Evolutionary conservation across 1,140 invertebrate genomes (phyloP).

Genomic region (Tigriopus japonicus): DNA sequence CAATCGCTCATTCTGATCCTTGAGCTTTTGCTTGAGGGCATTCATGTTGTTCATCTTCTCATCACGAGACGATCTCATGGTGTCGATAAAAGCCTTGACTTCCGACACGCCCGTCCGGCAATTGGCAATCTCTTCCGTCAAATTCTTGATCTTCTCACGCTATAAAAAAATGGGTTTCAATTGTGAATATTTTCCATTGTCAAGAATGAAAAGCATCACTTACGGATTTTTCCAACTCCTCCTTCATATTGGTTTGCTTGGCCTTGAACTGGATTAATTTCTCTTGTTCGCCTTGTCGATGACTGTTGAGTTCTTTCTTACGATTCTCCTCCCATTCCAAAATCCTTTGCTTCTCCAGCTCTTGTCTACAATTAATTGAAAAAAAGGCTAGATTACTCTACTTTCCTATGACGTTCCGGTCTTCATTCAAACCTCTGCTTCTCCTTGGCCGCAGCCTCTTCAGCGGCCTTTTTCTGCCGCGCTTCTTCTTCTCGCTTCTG

Average conservation of each 20-base stretch:
- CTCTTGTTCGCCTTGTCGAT: constrained; percentile 75
- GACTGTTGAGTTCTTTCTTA: constrained; percentile 48
- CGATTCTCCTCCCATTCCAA: constrained; percentile 8
- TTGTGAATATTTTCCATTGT: constrained; percentile 8
- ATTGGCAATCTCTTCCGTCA: constrained; percentile 68
- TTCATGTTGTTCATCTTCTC: constrained; percentile 72
- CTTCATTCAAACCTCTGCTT: constrained; percentile 10
- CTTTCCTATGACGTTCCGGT: too few relatives aligned
- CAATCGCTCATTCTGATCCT: constrained; percentile 56
- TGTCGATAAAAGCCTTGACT: constrained; percentile 86
- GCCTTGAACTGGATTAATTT: constrained; percentile 71
- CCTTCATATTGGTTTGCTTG: constrained; percentile 62
- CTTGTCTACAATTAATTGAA: constrained; percentile 10
- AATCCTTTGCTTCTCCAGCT: constrained; percentile 7
- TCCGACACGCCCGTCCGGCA: constrained; percentile 70
- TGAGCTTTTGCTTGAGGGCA: constrained; percentile 56
- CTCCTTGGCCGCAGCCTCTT: constrained; percentile 34
- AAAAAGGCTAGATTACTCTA: not conserved
- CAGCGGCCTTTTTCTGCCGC: constrained; percentile 52
- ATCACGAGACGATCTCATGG: constrained; percentile 77
- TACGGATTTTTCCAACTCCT: constrained; percentile 55
- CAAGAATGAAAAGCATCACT: constrained; percentile 17
- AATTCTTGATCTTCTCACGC: constrained; percentile 63
- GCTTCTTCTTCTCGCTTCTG: constrained; percentile 47
- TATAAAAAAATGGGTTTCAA: constrained; percentile 19